Base-by-base conservation (phyloP, 2,113 vertebrate species). In the Nannospalax galili region DNA sequence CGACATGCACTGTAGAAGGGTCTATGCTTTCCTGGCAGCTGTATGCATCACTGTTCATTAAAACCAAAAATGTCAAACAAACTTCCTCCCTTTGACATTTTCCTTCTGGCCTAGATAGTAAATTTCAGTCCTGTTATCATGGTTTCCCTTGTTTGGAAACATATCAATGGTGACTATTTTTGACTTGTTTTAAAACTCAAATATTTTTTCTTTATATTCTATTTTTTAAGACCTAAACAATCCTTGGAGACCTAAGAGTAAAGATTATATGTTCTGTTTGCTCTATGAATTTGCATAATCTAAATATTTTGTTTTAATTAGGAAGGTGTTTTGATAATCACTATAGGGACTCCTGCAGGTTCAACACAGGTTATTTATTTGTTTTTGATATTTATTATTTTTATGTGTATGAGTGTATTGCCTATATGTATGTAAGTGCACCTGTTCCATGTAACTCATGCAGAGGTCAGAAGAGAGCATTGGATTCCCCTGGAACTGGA, bases 111-210 rank as follows among this genome's bases (percentile, higher is more conserved):
- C 37, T 35, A 48, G 28, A 78, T 37, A 35, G 30, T 42, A 95
- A 90, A 69, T 79, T 77, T 52, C 72, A 37, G 14, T 17, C 74
- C 10, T 52, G 74, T 24, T 11, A 17, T 80, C n/a, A 40, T 17
- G 30, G 28, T 20, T 85, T 52, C 45, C 28, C 81, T 70, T 94
- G 77, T 75, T 92, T 87, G 52, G 32, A 75, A 87, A 60, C 17
- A 19, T 28, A 62, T 37, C 86, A 30, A 5, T 42, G 48, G 19
- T 26, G n/a, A 2, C 81, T 85, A 80, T n/a, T 67, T 92, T 90
- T 84, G 11, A 73, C 24, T 90, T 82, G 17, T 73, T 87, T 92
- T 32, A 92, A 88, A 69, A 88, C 84, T 80, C 15, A 94, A 73
- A 84, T 75, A 62, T 28, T 22, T 75, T 30, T 70, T 64, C 69